Base-by-base conservation (phyloP, 1,140 invertebrate genomes). In the Frieseomelitta varia region DNA sequence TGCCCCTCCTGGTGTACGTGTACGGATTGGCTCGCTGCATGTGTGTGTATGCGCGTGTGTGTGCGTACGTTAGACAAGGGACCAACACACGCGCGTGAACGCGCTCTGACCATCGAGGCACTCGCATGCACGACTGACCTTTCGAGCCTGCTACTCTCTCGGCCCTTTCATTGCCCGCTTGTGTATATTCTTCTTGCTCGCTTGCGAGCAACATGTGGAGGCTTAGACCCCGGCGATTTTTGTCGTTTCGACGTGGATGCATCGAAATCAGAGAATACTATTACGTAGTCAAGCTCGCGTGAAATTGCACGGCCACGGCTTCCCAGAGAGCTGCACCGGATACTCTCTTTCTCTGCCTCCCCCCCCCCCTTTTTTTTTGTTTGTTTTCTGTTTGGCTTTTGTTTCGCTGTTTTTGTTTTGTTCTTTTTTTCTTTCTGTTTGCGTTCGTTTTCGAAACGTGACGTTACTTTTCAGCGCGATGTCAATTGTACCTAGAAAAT, bases 121-220 rank as follows among this genome's bases (percentile, higher is more conserved):
- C 58, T 83, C 81, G 74, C 78, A 78, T 83, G 81, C 81, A 83
- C 81, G 74, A 83, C 74, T 78, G 81, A 83, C 81, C 74, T 78
- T 83, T 71, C 81, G 81, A 58, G 75, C 51, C 65, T 12, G 63
- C 53, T 58, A 53, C 24, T 24, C 58, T 21, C 58, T 21, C 53
- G 55, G 75, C 68, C 85, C 87, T 87, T 79, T 81, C 77, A 88
- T 88, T 84, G 76, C 76, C 65, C 76, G 79, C 78, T 67, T 67
- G 47, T 47, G 76, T 30, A 30, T n/a, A n/a, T n/a, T n/a, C n/a
- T 81, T 81, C 34, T 55, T 55, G 27, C 58, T 55, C 21, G 12
- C 58, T n/a, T 11, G 27, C 24, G 56, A 76, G 80, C 80, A 81
- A 81, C 80, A 81, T 53, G 80, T 81, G 72, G 72, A 63, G 39